These are phyloP conservation scores for Pegoplata infirma DNA, from an alignment of 2,888 invertebrate genomes.

Conservation along the genomic window DNA sequence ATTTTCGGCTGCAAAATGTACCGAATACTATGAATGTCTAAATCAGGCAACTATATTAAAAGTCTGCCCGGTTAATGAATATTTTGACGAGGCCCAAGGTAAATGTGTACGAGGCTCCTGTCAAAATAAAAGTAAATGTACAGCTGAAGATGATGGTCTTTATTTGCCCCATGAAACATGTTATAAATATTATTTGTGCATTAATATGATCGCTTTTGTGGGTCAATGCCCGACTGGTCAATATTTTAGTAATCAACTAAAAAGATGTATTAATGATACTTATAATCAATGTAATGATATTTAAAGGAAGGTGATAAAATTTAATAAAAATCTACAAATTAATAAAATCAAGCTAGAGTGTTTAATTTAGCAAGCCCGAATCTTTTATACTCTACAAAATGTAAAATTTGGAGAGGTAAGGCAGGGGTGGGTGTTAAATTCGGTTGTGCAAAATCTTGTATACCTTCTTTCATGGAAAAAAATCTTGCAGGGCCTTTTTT, in stretches of 20 bases:
- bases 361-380: too few species aligned
- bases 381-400: too few species aligned
- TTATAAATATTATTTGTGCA: conserved; percentile 53
- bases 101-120: conserved; percentile 41
- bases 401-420: too few species aligned
- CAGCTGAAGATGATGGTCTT: conserved; percentile 17
- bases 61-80: conserved; percentile 40
- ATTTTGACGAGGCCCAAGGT: conserved; percentile 35
- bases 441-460: too few species aligned
- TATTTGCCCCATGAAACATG: conserved; percentile 44
- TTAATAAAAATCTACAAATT: too few species aligned
- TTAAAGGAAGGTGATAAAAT: too few species aligned
- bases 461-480: too few species aligned
- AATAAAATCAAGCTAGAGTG: too few species aligned
- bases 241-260: conserved; percentile 16
- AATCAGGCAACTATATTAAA: conserved; percentile 7
- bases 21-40: conserved; percentile 56
- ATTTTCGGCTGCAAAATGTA: conserved; percentile 56
- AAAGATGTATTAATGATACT: conserved; percentile 20
- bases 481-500: too few species aligned
- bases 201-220: conserved; percentile 12
- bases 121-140: conserved; percentile 2
- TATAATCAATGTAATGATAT: conserved; percentile 27
- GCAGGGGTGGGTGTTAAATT: too few species aligned
- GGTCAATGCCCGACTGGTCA: conserved; percentile 37